Evolutionary conservation across 2,888 invertebrate species (phyloP), one percentile per base, ranked within the genome.

Genomic region (Agrochola lychnidis): DNA sequence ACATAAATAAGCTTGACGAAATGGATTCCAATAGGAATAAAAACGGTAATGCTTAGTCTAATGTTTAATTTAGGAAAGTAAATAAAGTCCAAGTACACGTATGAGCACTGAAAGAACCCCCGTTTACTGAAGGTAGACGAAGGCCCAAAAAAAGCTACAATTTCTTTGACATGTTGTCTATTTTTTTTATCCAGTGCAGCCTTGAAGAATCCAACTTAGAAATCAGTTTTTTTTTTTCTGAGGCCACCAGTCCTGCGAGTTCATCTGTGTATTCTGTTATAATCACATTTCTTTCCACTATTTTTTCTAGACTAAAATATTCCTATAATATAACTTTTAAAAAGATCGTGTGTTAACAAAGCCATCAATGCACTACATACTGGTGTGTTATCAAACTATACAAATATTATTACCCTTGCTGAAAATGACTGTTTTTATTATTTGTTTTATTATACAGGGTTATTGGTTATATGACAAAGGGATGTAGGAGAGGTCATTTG

Each of bases 351-450:
- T 48, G 4, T 57, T 57, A 64, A 64, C n/a, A n/a, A 57, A 64
- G 14, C 36, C 63, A 59, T 42, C 81, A 12, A 64, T 80, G 63
- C 7, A 73, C 25, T 63, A 63, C 48, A 10, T 22, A 80, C 73
- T 40, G 12, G 7, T 30, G 3, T 74, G 30, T 14, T 3, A 51
- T 9, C 22, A 22, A 51, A 51, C 51, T 51, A 51, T 48, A n/a
- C 2, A 40, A 36, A 25, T 6, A 7, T 3, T 6, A 7, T 3
- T 4, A 5, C 14, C 0, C n/a, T 10, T 74, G 22, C 10, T 9
- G 2, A 36, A n/a, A 57, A 36, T n/a, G 3, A 48, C 0, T n/a
- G 0, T 22, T 36, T 66, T 10, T 45, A 45, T n/a, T 10, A 19
- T 36, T 30, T 1, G 16, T 36, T 53, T 69, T 14, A 14, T 14